A percentile compares a stretch with the other conserved stretches of the same genome.
These are phyloP conservation scores for Probaryconus sp. DNA, from an alignment of 1,140 invertebrate species.

Conservation along the genomic window DNA sequence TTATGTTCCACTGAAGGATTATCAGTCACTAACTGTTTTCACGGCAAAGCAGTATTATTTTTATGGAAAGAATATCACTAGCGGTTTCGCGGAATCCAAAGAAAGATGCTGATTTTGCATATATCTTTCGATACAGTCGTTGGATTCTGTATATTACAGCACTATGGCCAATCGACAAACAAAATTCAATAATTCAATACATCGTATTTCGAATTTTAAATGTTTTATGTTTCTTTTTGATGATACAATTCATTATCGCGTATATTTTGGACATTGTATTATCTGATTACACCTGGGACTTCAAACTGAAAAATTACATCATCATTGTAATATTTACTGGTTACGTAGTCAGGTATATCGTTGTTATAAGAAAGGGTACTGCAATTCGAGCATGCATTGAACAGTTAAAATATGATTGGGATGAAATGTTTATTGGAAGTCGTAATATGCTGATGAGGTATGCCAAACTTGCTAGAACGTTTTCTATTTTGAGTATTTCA, in stretches of 20 bases:
- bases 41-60: no score
- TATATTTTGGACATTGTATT: not conserved
- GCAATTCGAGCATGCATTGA: not conserved
- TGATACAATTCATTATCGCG: constrained; percentile 15
- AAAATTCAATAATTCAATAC: not conserved
- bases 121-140: not conserved
- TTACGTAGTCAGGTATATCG: not conserved
- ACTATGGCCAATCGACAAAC: constrained; percentile 8
- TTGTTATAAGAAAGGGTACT: not conserved
- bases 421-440: not conserved
- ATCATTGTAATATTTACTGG: constrained; percentile 1
- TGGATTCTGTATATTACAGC: constrained; percentile 5
- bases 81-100: no score
- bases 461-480: not conserved
- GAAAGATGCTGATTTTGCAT: constrained; percentile 18
- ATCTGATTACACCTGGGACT: not conserved
- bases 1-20: no score
- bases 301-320: constrained; percentile 3
- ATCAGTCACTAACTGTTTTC: no score
- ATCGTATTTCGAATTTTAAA: not conserved
- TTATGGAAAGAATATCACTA: no score
- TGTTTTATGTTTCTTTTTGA: not conserved
- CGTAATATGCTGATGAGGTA: constrained; percentile 19
- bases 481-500: not conserved
- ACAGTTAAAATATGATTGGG: constrained; percentile 19